Base-by-base conservation (phyloP, 2,113 vertebrate genomes). In the Cromileptes altivelis region DNA sequence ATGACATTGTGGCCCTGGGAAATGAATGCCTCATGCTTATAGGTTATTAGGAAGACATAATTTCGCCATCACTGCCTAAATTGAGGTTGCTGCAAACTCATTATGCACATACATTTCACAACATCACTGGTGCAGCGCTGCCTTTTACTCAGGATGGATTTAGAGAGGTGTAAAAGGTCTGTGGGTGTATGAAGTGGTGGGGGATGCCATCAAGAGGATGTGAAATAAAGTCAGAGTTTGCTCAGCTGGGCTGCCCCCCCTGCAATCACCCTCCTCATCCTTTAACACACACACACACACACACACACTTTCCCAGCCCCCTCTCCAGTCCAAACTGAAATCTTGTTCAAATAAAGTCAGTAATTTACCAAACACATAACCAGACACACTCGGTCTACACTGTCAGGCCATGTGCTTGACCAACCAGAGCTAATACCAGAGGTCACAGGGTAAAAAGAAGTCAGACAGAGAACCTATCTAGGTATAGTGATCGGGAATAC, bases 181-280 rank as follows among this genome's bases (percentile, higher is more conserved):
- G 67, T 67, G 37, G 63, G 40, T 65, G 80, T 87, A 88, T 92
- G 78, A 70, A 77, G 78, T 78, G 81, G 85, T 80, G 90, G 88
- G 86, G 87, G 83, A 68, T 82, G 64, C 69, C 69, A 74, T 91
- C 82, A 19, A 90, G 88, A 92, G 94, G 94, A 93, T 94, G 93
- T 95, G 93, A 94, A 95, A 90, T 94, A 85, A 89, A 89, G 42
- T 45, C 42, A 45, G 91, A 81, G 94, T 95, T 95, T 95, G 91
- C 92, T 94, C 94, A 96, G 95, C 94, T 95, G 92, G 74, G 73
- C 27, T 55, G 17, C 70, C 53, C 57, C 64, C 50, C 53, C 73
- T 57, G 47, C 47, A 37, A 68, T 73, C 70, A 47, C 56, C n/a
- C 23, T 33, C 40, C 42, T 13, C 52, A 33, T 86, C 74, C 80